Conservation (phyloP, 2,113 vertebrate species). For the Crotalus horridus region DNA sequence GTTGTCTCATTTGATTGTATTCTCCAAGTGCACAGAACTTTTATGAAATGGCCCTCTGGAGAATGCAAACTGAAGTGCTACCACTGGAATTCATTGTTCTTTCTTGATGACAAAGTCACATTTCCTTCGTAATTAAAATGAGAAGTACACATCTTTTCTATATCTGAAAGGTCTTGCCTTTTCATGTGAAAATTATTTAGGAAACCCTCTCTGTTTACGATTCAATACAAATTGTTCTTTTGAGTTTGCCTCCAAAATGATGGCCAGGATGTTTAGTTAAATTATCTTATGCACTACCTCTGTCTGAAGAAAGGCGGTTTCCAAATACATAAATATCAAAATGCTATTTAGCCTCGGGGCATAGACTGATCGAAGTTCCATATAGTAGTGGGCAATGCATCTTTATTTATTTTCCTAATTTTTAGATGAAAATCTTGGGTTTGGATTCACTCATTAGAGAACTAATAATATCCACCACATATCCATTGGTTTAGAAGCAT, state of each 20-base stretch:
- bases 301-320: background rate
- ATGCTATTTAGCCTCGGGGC: background rate
- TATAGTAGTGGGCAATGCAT: too few species aligned
- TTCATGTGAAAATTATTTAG: background rate
- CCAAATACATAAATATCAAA: background rate
- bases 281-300: background rate
- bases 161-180: background rate
- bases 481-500: too few species aligned
- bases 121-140: background rate
- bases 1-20: constrained; percentile 11
- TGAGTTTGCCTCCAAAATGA: background rate
- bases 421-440: too few species aligned
- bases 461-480: too few species aligned
- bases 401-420: too few species aligned
- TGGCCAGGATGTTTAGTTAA: background rate
- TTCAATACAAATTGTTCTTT: background rate
- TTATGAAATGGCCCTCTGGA: background rate
- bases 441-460: too few species aligned
- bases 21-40: background rate
- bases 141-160: background rate
- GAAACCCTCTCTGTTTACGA: background rate
- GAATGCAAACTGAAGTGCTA: background rate
- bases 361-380: too few species aligned
- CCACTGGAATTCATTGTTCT: background rate
- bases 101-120: background rate